Conservation (phyloP, 2,113 vertebrate species). For the Castor canadensis region DNA sequence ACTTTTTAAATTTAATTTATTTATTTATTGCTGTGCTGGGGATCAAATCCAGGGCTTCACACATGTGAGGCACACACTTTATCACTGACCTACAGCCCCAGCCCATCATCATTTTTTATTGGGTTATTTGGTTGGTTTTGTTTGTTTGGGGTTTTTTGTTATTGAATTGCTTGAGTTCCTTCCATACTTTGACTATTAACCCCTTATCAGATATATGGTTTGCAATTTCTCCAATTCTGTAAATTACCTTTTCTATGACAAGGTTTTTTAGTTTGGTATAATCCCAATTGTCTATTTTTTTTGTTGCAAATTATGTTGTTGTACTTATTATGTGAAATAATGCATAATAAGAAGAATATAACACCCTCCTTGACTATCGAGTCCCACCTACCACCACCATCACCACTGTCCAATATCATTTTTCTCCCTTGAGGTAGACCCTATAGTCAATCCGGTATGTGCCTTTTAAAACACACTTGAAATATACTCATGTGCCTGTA, state of each 20-base stretch:
- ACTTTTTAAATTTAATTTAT: background rate
- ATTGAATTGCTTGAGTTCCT: background rate
- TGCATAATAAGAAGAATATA: background rate
- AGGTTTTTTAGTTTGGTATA: background rate
- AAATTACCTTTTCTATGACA: background rate
- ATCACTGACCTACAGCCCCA: background rate
- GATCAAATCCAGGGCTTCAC: background rate
- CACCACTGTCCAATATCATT: background rate
- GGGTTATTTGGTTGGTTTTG: background rate
- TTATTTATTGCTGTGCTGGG: background rate
- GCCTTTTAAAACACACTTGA: background rate
- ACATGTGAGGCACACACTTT: background rate
- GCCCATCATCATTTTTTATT: background rate
- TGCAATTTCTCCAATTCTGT: background rate
- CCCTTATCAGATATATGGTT: background rate
- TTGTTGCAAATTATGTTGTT: background rate
- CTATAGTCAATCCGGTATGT: background rate
- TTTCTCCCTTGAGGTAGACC: background rate
- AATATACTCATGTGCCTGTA: background rate
- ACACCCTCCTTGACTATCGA: background rate
- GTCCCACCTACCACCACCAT: background rate
- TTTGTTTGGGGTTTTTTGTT: too few species aligned
- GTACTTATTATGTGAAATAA: background rate
- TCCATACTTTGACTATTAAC: background rate
- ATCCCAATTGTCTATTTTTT: background rate